These are phyloP conservation scores for Melinaea menophilus DNA, from an alignment of 2,888 invertebrate genomes.

Conservation along the genomic window DNA sequence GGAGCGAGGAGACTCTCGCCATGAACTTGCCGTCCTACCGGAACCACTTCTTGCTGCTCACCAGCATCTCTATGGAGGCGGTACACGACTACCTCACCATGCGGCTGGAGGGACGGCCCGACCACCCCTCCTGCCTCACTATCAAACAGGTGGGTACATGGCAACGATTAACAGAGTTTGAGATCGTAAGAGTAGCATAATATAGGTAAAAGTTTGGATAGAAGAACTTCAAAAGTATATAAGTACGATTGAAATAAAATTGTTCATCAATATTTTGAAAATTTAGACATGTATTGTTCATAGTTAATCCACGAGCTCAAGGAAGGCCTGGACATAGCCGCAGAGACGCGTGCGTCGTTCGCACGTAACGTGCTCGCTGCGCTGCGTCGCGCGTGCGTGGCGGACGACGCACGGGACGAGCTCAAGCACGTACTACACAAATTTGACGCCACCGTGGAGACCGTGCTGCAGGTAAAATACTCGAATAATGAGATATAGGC, in stretches of 20 bases:
- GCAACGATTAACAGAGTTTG: too few species aligned
- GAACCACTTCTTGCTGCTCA: conserved; percentile 90
- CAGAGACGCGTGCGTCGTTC: conserved; percentile 88
- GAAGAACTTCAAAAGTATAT: too few species aligned
- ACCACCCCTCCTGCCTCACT: conserved; percentile 90
- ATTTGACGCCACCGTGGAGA: conserved; percentile 87
- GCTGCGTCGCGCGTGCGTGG: conserved; percentile 51
- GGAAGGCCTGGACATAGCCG: conserved; percentile 91
- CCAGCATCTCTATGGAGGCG: conserved; percentile 92
- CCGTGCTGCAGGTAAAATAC: conserved; percentile 71
- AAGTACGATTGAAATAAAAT: too few species aligned
- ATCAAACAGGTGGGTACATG: conserved; percentile 82
- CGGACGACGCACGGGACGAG: conserved; percentile 51
- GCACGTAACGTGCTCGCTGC: conserved; percentile 81
- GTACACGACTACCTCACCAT: conserved; percentile 93
- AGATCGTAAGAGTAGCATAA: too few species aligned
- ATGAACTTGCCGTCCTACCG: conserved; percentile 91
- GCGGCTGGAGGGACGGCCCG: conserved; percentile 89
- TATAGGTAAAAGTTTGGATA: too few species aligned
- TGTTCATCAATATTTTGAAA: too few species aligned
- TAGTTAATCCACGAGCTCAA: conserved; percentile 92
- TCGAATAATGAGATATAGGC: background rate
- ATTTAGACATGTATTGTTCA: too few species aligned
- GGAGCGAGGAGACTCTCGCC: conserved; percentile 86
- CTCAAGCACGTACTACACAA: conserved; percentile 80